phyloP scores from a whole-genome alignment of 2,888 invertebrate genomes.

The Camptogramma bilineatum region DNA sequence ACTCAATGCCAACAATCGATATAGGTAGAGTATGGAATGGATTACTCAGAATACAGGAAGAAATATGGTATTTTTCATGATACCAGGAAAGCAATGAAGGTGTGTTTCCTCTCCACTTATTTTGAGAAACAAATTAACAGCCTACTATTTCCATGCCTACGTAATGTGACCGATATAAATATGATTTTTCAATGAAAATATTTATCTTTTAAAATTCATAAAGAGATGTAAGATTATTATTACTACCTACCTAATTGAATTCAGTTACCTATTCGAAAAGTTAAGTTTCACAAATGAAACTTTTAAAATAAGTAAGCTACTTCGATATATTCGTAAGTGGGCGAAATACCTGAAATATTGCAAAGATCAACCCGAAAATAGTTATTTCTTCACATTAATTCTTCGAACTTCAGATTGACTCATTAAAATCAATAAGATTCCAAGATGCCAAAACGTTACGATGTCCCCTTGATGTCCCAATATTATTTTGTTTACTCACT shows the following conservation, averaged over 20 bases:
- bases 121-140: neutral
- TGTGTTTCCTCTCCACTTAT: slow-evolving; percentile 11
- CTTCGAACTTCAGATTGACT: slow-evolving; percentile 35
- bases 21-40: slow-evolving; percentile 10
- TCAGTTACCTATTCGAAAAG: neutral
- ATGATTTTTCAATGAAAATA: no score
- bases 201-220: no score
- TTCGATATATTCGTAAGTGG: neutral
- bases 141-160: no score
- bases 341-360: neutral
- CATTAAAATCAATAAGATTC: slow-evolving; percentile 35
- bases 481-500: slow-evolving; percentile 31
- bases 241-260: no score
- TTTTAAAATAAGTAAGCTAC: neutral
- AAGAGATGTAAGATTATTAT: no score
- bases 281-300: neutral
- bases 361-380: slow-evolving; percentile 1
- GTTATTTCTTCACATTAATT: slow-evolving; percentile 12
- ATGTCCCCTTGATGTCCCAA: slow-evolving; percentile 35
- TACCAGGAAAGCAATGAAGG: slow-evolving; percentile 23
- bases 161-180: no score
- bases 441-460: slow-evolving; percentile 29
- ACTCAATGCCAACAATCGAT: slow-evolving; percentile 31
- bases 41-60: slow-evolving; percentile 32
- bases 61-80: slow-evolving; percentile 34